Evolutionary conservation across 2,888 invertebrate genomes (phyloP), one percentile per base, ranked within the genome.

Genomic region (Polia nebulosa): DNA sequence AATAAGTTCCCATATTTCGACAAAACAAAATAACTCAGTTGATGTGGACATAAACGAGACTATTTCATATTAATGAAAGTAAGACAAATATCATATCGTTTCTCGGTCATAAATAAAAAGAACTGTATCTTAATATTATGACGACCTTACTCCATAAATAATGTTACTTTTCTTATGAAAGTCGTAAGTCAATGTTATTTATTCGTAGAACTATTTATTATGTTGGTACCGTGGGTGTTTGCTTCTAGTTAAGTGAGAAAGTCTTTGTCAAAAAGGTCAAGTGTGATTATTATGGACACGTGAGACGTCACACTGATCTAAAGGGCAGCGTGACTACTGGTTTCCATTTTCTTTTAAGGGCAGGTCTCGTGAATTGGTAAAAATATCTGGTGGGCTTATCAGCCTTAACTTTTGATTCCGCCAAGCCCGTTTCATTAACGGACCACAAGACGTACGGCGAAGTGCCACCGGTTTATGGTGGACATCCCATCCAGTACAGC

Each of bases 11-110:
- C 0, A n/a, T n/a, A 25, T 55, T 49, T 29, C 9, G 9, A 45
- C 36, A 51, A 39, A 49, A 2, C 29, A 4, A 45, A 59, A 65
- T 15, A 72, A 67, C 9, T n/a, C 15, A 15, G 17, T 32, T 57
- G 20, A 52, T 78, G 60, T 60, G 11, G 47, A 60, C 20, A n/a
- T 36, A 51, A 41, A 52, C 39, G 20, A 71, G 57, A 62, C 68
- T 52, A 51, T 52, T 72, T 57, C 68, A 83, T 83, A 78, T 81
- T 81, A 72, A 81, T 83, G 67, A 69, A 81, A 72, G 62, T 49
- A 67, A 74, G 56, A 65, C 69, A 83, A 81, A 81, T 70, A 83
- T 74, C 55, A 67, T 65, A 60, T 73, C 73, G 44, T 72, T 69
- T 36, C 64, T 52, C 36, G 41, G 56, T 66, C 75, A 78, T 83